Evolutionary conservation across 1,140 invertebrate genomes (phyloP).

Genomic region (Notospermus geniculatus): DNA sequence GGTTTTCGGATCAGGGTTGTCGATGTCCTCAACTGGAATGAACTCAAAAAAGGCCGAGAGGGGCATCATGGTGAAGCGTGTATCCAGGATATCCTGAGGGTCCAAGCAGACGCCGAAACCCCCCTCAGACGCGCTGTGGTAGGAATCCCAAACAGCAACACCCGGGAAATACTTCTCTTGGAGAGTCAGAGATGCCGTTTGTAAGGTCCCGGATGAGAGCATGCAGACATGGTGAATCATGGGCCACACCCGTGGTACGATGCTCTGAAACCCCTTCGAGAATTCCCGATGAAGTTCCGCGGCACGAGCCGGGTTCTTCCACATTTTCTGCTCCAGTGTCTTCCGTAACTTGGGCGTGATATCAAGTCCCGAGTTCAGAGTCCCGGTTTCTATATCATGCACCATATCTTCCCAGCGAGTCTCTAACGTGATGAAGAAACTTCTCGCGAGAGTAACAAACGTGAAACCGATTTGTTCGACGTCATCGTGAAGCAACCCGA

Average conservation of each 20-base stretch:
- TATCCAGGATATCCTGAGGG: no score
- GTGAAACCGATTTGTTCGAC: neutral
- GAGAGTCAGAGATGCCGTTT: neutral
- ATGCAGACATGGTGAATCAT: neutral
- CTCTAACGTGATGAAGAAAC: neutral
- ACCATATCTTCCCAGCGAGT: neutral
- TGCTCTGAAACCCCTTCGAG: neutral
- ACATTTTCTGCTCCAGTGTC: neutral
- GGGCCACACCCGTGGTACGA: slow-evolving; percentile 1
- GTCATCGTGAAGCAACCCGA: slow-evolving; percentile 3
- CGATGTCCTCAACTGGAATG: no score
- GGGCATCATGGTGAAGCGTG: no score
- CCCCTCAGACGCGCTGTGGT: no score
- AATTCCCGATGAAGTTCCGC: slow-evolving; percentile 5
- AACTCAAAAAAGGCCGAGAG: no score
- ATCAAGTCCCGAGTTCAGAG: neutral
- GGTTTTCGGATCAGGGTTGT: no score
- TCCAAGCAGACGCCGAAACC: no score
- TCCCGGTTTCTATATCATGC: neutral
- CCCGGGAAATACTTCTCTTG: neutral
- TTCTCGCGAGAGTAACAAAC: neutral
- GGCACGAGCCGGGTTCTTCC: neutral
- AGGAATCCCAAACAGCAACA: neutral
- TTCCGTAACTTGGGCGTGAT: neutral
- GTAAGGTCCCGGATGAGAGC: neutral